Conservation (phyloP, 2,888 invertebrate species). For the Platypus cylindrus region DNA sequence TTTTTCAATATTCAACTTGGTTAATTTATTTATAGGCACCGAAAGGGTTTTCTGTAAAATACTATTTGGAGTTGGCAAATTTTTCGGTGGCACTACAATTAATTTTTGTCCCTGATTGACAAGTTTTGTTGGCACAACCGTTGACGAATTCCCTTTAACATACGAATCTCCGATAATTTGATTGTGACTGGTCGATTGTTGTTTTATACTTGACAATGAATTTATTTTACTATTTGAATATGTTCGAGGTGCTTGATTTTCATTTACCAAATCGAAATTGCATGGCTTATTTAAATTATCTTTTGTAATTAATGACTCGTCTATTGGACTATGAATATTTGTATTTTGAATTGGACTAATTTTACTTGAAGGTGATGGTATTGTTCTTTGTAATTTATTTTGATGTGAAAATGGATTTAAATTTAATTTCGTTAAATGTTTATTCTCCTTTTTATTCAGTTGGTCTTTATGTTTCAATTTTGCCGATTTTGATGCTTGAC, state of each 20-base stretch:
- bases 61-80: slow-evolving; percentile 30
- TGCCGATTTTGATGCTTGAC: slow-evolving; percentile 19
- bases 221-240: too few species aligned
- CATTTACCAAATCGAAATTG: slow-evolving; percentile 27
- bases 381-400: slow-evolving; percentile 15
- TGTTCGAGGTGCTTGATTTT: slow-evolving; percentile 25
- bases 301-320: slow-evolving; percentile 7
- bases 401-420: slow-evolving; percentile 2
- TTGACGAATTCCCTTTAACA: too few species aligned
- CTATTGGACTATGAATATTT: slow-evolving; percentile 21
- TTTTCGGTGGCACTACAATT: slow-evolving; percentile 33
- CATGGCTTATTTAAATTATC: too few species aligned
- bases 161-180: too few species aligned
- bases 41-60: slow-evolving; percentile 32
- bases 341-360: slow-evolving; percentile 32
- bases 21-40: slow-evolving; percentile 33
- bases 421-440: slow-evolving; percentile 3
- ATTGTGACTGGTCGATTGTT: too few species aligned
- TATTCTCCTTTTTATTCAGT: slow-evolving; percentile 4
- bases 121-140: slow-evolving; percentile 27
- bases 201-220: too few species aligned
- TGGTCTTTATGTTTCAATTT: slow-evolving; percentile 15
- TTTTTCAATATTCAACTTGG: slow-evolving; percentile 33
- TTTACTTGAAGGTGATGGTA: slow-evolving; percentile 17
- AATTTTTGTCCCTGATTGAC: slow-evolving; percentile 30